A percentile compares a stretch with the other conserved stretches of the same genome.
Conservation (phyloP, 64 coral and sea anemone species). For the Montipora cactus region DNA sequence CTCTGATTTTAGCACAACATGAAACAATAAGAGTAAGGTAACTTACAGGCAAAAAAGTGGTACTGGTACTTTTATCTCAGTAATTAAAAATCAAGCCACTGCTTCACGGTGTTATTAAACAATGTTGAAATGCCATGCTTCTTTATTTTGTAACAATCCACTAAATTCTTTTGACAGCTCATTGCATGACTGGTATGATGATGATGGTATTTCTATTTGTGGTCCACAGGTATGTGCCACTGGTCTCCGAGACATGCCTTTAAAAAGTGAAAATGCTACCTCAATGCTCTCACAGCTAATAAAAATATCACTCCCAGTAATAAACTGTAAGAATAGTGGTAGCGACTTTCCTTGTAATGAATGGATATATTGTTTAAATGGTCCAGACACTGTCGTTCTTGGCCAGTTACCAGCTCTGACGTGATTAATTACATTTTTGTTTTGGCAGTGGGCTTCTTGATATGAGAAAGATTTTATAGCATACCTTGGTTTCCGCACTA, state of each 20-base stretch:
- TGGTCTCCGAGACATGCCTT: conserved; percentile 56
- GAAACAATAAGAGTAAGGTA: too few species aligned
- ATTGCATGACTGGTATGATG: conserved; percentile 78
- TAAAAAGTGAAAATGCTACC: conserved; percentile 61
- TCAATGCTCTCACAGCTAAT: conserved; percentile 52
- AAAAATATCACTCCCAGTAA: conserved; percentile 75
- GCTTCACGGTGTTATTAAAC: background rate
- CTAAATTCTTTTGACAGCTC: conserved; percentile 82
- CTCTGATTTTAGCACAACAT: too few species aligned
- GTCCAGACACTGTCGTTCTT: conserved; percentile 58
- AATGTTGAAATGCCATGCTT: conserved; percentile 75
- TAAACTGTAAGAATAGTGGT: conserved; percentile 75
- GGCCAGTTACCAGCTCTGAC: conserved; percentile 41
- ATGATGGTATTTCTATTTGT: conserved; percentile 59
- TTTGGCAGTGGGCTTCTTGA: conserved; percentile 75
- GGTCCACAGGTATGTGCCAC: conserved; percentile 79
- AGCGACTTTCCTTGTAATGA: conserved; percentile 49
- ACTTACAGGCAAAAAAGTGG: background rate
- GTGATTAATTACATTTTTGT: conserved; percentile 58
- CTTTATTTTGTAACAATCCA: conserved; percentile 54
- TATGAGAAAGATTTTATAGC: conserved; percentile 62
- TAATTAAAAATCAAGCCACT: too few species aligned
- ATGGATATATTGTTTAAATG: conserved; percentile 76
- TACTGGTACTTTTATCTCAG: too few species aligned
- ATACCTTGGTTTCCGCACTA: conserved; percentile 65